Evolutionary conservation across 2,888 invertebrate species (phyloP).

Genomic region (Seira musarum): DNA sequence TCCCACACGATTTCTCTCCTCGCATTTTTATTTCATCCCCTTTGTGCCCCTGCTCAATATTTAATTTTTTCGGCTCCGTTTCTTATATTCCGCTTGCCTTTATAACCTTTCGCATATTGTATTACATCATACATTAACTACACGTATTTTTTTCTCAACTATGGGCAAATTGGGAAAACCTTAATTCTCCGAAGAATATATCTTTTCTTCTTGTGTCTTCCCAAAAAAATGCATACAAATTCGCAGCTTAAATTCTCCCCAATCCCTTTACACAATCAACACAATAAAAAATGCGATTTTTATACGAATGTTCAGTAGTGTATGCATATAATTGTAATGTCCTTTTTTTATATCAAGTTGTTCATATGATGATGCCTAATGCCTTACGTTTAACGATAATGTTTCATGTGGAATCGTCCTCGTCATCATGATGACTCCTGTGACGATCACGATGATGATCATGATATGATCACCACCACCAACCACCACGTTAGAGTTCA

Average conservation of each 20-base stretch:
- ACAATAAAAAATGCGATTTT: neutral
- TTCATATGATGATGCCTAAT: too few relatives aligned
- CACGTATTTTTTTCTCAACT: slow-evolving; percentile 1
- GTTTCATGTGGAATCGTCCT: neutral
- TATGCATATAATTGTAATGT: slow-evolving; percentile 7
- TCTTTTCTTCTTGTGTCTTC: neutral
- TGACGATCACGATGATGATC: too few relatives aligned
- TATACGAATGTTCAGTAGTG: neutral
- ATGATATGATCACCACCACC: too few relatives aligned
- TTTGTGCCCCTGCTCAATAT: neutral
- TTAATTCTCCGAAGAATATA: slow-evolving; percentile 7
- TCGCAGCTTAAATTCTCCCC: neutral
- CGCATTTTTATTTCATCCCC: neutral
- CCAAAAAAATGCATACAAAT: neutral
- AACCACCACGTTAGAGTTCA: too few relatives aligned
- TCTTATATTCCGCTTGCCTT: too few relatives aligned
- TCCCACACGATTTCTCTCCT: too few relatives aligned
- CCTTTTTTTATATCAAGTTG: neutral
- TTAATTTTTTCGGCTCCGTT: neutral
- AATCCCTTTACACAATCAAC: slow-evolving; percentile 10
- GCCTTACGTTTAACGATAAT: neutral
- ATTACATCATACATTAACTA: slow-evolving; percentile 6
- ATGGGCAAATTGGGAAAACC: slow-evolving; percentile 54
- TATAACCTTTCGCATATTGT: neutral
- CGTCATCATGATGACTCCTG: too few relatives aligned